phyloP scores from a whole-genome alignment of 2,113 vertebrate species.

The Arothron firmamentum region DNA sequence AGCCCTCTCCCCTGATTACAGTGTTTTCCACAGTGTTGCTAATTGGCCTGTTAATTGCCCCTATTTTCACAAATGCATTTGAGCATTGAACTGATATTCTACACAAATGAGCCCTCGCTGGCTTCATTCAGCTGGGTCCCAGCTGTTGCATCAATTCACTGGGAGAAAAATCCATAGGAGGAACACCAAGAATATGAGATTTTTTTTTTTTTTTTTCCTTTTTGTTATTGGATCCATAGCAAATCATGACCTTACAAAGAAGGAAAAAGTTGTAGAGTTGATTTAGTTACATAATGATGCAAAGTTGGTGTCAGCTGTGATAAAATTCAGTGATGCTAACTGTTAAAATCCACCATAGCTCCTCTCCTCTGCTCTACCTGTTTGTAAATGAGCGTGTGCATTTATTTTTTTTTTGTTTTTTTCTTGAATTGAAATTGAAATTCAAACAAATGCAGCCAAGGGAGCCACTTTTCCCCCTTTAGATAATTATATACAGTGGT shows the following conservation, averaged over 20 bases:
- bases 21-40: conserved; percentile 62
- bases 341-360: too few relatives aligned
- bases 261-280: too few relatives aligned
- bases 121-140: conserved; percentile 60
- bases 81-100: conserved; percentile 70
- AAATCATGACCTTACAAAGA: conserved; percentile 2
- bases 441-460: too few relatives aligned
- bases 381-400: too few relatives aligned
- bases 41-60: conserved; percentile 73
- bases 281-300: too few relatives aligned
- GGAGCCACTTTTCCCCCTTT: too few relatives aligned
- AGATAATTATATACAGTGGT: too few relatives aligned
- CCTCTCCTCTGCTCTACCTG: too few relatives aligned
- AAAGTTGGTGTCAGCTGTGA: too few relatives aligned
- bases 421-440: too few relatives aligned
- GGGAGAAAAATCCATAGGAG: conserved; percentile 40
- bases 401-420: too few relatives aligned
- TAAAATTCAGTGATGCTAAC: too few relatives aligned
- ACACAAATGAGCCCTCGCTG: conserved; percentile 68
- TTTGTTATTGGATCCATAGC: conserved; percentile 26
- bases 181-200: conserved; percentile 44
- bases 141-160: conserved; percentile 63
- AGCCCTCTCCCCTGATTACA: conserved; percentile 61
- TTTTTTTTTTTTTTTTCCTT: background rate
- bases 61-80: conserved; percentile 65